Evolutionary conservation across 2,888 invertebrate genomes (phyloP), one percentile per base, ranked within the genome.

Genomic region (Ypsolopha scabrella): DNA sequence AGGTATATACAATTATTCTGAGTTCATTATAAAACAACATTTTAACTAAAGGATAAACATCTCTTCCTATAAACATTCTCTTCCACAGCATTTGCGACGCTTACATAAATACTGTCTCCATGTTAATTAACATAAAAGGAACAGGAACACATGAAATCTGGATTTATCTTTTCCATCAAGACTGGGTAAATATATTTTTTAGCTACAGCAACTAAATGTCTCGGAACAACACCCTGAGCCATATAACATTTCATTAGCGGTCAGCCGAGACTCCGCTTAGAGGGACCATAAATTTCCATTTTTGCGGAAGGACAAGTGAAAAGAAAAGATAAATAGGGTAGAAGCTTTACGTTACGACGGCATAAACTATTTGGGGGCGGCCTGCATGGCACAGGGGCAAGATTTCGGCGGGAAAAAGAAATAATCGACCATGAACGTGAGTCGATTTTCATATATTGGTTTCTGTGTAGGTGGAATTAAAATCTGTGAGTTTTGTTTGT

Each of bases 221-320:
- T 24, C 24, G 24, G 24, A 24, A 24, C 4, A 24, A 24, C 24
- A 56, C 52, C 54, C 58, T 58, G 53, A 59, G 65, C 75, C 66
- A 75, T 75, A 78, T 76, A 75, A 72, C 74, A 77, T 79, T 78
- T 79, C 77, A 77, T 77, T 80, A 77, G 75, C 64, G 76, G 76
- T 76, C 77, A 74, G 68, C 67, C 64, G 63, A 72, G 67, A 68
- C 67, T 65, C 65, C 65, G 66, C 65, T 76, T 71, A 70, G 71
- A 64, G 65, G 67, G 67, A 76, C 78, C 68, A 81, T 81, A 82
- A 80, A 81, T 81, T 80, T 76, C 80, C 80, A 82, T 81, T 80
- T 78, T 75, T 76, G 67, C 76, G 59, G 70, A 67, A 68, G 78
- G 74, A 76, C 77, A 73, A 78, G 80, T 79, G 79, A 79, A 80